Evolutionary conservation across 1,140 invertebrate genomes (phyloP), one percentile per base, ranked within the genome.

Genomic region (Lerema accius): DNA sequence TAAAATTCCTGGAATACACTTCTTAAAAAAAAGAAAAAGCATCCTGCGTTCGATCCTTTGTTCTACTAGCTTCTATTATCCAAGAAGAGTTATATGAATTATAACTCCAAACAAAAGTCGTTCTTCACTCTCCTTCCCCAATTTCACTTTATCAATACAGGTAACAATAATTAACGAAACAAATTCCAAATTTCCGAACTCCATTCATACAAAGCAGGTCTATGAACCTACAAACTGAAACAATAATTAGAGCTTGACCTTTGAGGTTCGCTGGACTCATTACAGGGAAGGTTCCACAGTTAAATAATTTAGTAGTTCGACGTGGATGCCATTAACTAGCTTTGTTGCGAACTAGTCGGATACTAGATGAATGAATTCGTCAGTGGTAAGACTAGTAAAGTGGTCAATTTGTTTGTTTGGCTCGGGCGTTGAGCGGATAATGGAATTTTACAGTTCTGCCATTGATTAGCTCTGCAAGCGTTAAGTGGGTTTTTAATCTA

Each of bases 231-330:
- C 42, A 45, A 16, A 45, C 42, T 45, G 15, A 14, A 45, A 45
- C 16, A 45, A 19, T 45, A 45, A 45, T 45, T 45, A 45, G 17
- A 45, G n/a, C n/a, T n/a, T n/a, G n/a, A n/a, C 6, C 42, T 45
- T 19, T 45, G 10, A 16, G 16, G 11, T 16, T 15, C 19, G 5
- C 23, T 48, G 23, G 19, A 14, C 45, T 28, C 19, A 26, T 48
- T 48, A 48, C 45, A 48, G 45, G n/a, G 45, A 39, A 7, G 28
- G 39, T 19, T 49, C 15, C 46, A 16, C n/a, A 32, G 46, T 32
- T 49, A 35, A 49, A 49, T 49, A 49, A 49, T 49, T 11, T 16
- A 51, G 15, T 51, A 51, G 49, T 39, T 50, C 39, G 49, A 39
- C 49, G 49, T 51, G 6, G 49, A 23, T 19, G 37, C 49, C 16